Evolutionary conservation across 2,888 invertebrate genomes (phyloP), one percentile per base, ranked within the genome.

Genomic region (Drosophila meridiana): DNA sequence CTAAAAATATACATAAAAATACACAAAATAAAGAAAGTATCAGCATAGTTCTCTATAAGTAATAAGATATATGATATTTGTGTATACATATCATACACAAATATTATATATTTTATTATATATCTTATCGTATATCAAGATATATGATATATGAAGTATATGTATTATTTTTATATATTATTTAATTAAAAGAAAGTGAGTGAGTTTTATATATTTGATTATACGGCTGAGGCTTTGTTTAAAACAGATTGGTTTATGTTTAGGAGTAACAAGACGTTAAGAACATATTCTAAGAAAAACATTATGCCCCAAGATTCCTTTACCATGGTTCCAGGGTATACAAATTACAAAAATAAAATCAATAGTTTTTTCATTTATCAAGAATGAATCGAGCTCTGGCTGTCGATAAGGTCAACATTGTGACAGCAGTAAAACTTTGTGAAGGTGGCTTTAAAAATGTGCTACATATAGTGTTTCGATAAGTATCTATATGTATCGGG

Each of bases 291-390:
- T 28, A 3, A 13, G 6, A 47, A 13, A 30, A 3, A 7, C 4
- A 8, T 4, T 48, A 8, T 30, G 30, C 48, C 47, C 7, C 1
- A 6, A 14, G 20, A 7, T 28, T 28, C 3, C 14, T 47, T 42
- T n/a, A n/a, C 28, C 28, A 6, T 47, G 47, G 13, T 2, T 6
- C 13, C 13, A 13, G 26, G 28, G 47, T 47, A 47, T 3, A 14
- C 0, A 14, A 28, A 47, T 28, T 13, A 47, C 47, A 30, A 26
- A 3, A 20, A 36, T 0, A n/a, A 5, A 50, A 50, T 32, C 50
- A 50, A 50, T 50, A 32, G 32, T 50, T 50, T 50, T 50, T 50
- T n/a, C n/a, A 32, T 50, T 50, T 50, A 32, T 50, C 32, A 50
- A 32, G 48, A 6, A 14, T 11, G 13, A 6, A 6, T 5, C 13